Evolutionary conservation across 2,888 invertebrate species (phyloP).

Genomic region (Arrhopalites spinosus): DNA sequence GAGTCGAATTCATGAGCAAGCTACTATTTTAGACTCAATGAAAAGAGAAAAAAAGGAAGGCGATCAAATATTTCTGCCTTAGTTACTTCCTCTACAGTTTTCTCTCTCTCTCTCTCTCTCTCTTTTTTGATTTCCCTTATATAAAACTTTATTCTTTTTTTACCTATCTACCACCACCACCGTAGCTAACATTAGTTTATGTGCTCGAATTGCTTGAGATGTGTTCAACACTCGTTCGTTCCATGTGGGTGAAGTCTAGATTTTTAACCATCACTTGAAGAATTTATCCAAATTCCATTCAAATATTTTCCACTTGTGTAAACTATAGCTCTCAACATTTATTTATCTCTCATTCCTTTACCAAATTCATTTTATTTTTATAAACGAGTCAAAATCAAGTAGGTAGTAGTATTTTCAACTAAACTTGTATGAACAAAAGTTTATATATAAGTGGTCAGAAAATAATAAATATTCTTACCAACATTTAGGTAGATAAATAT

Average conservation of each 20-base stretch:
- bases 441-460: too few species aligned
- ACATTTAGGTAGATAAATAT: too few species aligned
- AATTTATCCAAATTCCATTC: neutral
- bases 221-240: too few species aligned
- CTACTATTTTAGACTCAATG: constrained; percentile 31
- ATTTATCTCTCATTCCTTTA: neutral
- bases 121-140: neutral
- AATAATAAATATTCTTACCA: too few species aligned
- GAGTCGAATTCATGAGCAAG: neutral
- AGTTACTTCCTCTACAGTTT: constrained; percentile 18
- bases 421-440: too few species aligned
- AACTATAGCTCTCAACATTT: neutral
- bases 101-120: constrained; percentile 16
- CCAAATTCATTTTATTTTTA: too few species aligned
- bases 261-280: too few species aligned
- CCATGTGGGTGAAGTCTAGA: too few species aligned
- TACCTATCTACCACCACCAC: neutral
- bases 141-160: neutral
- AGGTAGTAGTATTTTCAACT: too few species aligned
- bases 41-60: constrained; percentile 40
- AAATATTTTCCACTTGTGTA: neutral
- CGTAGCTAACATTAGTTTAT: constrained; percentile 3
- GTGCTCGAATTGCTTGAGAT: neutral
- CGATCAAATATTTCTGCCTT: constrained; percentile 46
- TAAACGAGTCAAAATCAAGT: too few species aligned